A percentile compares a stretch with the other conserved stretches of the same genome.
These are phyloP conservation scores for Sarcophaga peregrina DNA, from an alignment of 1,140 invertebrate genomes.

Conservation along the genomic window DNA sequence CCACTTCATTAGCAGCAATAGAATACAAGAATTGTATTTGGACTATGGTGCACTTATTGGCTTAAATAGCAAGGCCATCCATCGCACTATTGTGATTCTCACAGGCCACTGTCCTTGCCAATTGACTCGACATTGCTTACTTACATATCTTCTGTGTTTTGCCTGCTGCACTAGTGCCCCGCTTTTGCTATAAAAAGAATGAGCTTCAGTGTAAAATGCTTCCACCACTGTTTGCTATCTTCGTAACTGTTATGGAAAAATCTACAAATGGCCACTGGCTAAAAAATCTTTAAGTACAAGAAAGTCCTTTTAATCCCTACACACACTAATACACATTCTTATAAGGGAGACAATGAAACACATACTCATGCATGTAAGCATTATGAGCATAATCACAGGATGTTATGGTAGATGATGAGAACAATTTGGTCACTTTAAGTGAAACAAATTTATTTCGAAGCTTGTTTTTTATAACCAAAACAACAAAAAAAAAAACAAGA, in stretches of 20 bases:
- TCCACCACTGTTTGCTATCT: too few relatives aligned
- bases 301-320: constrained; percentile 66
- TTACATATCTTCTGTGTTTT: too few relatives aligned
- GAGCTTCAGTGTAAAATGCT: too few relatives aligned
- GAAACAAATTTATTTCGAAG: constrained; percentile 66
- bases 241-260: neutral
- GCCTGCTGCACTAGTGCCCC: too few relatives aligned
- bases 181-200: too few relatives aligned
- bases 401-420: constrained; percentile 51
- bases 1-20: too few relatives aligned
- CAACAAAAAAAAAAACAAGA: constrained; percentile 29
- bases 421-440: constrained; percentile 67
- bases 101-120: too few relatives aligned
- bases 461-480: constrained; percentile 50
- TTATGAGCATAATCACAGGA: neutral
- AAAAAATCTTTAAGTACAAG: constrained; percentile 52
- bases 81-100: too few relatives aligned
- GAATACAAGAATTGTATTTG: too few relatives aligned
- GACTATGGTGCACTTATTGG: too few relatives aligned
- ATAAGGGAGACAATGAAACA: neutral
- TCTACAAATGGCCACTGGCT: constrained; percentile 23
- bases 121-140: too few relatives aligned
- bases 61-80: too few relatives aligned
- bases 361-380: neutral
- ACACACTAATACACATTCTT: constrained; percentile 54